These are phyloP conservation scores for Ptychadena robeensis DNA, from an alignment of 2,797 vertebrate genomes.

Conservation along the genomic window DNA sequence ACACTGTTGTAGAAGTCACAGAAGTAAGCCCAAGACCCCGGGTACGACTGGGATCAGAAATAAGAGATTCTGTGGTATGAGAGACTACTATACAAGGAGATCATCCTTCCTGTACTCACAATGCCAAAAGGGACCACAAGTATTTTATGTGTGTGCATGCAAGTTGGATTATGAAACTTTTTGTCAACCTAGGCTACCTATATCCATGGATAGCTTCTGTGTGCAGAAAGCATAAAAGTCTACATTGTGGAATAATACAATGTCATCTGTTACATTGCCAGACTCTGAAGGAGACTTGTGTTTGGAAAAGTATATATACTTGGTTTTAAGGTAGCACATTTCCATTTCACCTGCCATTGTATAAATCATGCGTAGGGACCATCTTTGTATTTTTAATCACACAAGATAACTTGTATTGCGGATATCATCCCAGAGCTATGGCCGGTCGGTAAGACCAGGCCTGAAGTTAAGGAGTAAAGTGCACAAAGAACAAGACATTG, in stretches of 20 bases:
- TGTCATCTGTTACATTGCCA: constrained; percentile 37
- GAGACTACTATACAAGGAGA: not conserved
- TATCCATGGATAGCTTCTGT: constrained; percentile 42
- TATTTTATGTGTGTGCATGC: constrained; percentile 57
- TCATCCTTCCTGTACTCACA: not conserved
- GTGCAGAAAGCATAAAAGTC: constrained; percentile 48
- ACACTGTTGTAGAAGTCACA: constrained; percentile 90
- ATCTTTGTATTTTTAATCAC: constrained; percentile 1
- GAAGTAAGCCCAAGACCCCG: constrained; percentile 86
- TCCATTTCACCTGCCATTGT: constrained; percentile 40
- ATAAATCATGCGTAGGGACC: constrained; percentile 22
- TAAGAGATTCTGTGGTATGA: constrained; percentile 97
- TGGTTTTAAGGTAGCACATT: constrained; percentile 15
- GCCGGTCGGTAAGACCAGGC: not conserved
- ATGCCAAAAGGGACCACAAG: constrained; percentile 35
- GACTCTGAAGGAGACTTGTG: constrained; percentile 27
- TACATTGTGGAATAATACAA: constrained; percentile 44
- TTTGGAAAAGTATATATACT: constrained; percentile 30
- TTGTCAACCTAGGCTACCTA: constrained; percentile 42
- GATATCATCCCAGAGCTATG: constrained; percentile 2
- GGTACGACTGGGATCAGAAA: constrained; percentile 94
- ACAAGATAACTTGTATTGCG: constrained; percentile 3
- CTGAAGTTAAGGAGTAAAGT: not conserved
- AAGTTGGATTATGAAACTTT: constrained; percentile 42
- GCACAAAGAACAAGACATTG: not conserved